Conservation (phyloP, 1,140 invertebrate genomes). For the Brachionus plicatilis region DNA sequence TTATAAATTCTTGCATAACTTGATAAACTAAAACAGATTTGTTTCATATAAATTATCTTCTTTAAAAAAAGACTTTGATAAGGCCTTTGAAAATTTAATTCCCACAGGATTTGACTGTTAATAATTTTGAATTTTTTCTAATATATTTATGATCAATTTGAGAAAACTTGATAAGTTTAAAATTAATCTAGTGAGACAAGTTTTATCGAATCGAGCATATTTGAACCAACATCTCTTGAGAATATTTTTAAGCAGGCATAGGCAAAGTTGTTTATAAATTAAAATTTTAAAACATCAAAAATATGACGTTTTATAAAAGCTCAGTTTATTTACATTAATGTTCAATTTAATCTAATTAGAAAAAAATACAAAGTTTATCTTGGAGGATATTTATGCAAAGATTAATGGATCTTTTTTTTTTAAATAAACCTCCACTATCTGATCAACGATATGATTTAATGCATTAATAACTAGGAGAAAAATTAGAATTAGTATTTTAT, state of each 20-base stretch:
- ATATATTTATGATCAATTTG: neutral
- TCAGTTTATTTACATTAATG: neutral
- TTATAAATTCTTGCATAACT: neutral
- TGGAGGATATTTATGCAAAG: neutral
- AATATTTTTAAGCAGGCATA: neutral
- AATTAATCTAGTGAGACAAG: neutral
- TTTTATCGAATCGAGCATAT: neutral
- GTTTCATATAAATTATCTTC: too few species aligned
- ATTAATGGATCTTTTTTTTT: neutral
- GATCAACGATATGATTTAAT: neutral
- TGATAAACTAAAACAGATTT: neutral
- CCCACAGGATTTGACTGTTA: neutral
- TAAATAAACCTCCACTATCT: neutral
- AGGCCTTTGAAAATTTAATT: neutral
- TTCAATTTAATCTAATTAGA: neutral
- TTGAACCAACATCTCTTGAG: neutral
- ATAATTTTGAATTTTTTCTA: neutral
- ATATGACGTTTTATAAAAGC: neutral
- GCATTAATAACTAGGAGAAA: neutral
- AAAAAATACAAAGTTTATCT: neutral
- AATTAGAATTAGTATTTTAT: neutral
- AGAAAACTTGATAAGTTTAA: neutral
- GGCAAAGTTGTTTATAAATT: neutral
- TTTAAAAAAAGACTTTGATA: too few species aligned
- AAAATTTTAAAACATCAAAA: neutral